Evolutionary conservation across 2,888 invertebrate genomes (phyloP).

Genomic region (Malachius bipustulatus): DNA sequence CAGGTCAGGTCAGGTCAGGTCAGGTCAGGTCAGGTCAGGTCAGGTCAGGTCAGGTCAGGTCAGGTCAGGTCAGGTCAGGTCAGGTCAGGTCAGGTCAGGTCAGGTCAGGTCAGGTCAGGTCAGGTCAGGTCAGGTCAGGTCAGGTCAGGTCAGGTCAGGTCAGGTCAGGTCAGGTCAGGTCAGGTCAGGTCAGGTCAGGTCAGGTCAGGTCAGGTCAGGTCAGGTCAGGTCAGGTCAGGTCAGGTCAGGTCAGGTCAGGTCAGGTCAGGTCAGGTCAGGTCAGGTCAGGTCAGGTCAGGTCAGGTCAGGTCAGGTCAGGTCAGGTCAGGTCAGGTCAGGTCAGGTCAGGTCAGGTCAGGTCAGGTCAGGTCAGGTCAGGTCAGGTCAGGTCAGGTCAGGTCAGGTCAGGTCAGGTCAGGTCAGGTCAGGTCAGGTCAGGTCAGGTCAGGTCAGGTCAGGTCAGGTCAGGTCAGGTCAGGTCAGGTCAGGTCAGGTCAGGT

Average conservation of each 20-base stretch:
- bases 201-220: conserved; percentile 4
- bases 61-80: conserved; percentile 4
- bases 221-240: conserved; percentile 4
- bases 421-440: no score
- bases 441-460: no score
- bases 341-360: no score
- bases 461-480: no score
- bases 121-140: conserved; percentile 4
- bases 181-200: conserved; percentile 4
- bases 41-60: conserved; percentile 4
- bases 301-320: no score
- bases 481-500: no score
- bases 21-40: conserved; percentile 4
- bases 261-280: conserved; percentile 4
- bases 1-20: conserved; percentile 4
- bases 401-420: no score
- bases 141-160: conserved; percentile 4
- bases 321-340: no score
- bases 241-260: conserved; percentile 4
- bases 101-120: conserved; percentile 4
- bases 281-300: no score
- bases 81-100: conserved; percentile 4
- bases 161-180: conserved; percentile 4
- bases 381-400: no score
- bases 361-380: no score